Evolutionary conservation across 2,888 invertebrate species (phyloP).

Genomic region (Rugalucina vietnamica): DNA sequence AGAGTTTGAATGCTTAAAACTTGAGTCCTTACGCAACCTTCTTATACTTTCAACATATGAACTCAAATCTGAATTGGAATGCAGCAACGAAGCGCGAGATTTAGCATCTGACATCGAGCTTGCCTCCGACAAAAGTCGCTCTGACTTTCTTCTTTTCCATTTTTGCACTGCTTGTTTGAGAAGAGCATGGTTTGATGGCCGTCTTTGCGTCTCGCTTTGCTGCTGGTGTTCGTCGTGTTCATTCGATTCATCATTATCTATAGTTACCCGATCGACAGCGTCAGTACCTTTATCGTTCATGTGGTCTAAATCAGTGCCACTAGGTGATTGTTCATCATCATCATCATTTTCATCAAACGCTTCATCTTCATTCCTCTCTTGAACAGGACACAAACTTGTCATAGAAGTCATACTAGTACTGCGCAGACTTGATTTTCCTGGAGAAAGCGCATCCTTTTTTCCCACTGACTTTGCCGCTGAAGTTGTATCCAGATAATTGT

Average conservation of each 20-base stretch:
- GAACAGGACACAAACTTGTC: conserved; percentile 54
- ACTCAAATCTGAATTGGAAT: conserved; percentile 56
- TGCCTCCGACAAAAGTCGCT: conserved; percentile 23
- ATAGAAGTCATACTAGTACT: conserved; percentile 28
- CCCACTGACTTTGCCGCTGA: background rate
- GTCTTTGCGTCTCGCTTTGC: background rate
- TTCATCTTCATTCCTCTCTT: conserved; percentile 54
- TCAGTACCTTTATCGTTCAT: background rate
- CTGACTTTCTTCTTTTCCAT: conserved; percentile 19
- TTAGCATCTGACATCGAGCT: background rate
- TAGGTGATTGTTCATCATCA: conserved; percentile 44
- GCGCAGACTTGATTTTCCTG: background rate
- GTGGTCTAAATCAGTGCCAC: background rate
- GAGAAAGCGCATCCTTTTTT: too few species aligned
- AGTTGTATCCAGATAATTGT: conserved; percentile 46
- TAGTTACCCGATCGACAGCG: background rate
- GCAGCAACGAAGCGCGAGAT: background rate
- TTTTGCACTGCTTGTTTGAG: conserved; percentile 27
- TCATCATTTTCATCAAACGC: too few species aligned
- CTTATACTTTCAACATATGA: conserved; percentile 49
- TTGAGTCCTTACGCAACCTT: conserved; percentile 43
- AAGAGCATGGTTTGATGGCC: background rate
- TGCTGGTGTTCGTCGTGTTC: background rate
- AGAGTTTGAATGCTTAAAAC: conserved; percentile 48
- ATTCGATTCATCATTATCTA: background rate